phyloP scores from a whole-genome alignment of 23 tunicate species.

The Ciona savignyi region DNA sequence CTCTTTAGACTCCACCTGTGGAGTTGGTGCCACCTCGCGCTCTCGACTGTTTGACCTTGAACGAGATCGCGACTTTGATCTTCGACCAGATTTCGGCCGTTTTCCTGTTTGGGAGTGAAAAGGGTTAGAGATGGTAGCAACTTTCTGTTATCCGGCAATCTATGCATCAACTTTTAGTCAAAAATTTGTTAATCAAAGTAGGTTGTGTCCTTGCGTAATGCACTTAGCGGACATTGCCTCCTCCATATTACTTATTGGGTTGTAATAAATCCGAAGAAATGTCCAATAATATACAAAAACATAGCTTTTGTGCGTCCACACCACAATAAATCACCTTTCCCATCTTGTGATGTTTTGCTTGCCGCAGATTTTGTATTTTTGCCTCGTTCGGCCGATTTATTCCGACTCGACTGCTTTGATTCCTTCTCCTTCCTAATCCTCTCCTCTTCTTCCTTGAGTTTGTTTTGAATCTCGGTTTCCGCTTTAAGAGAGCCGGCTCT shows the following conservation, averaged over 20 bases:
- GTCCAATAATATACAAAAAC: no score
- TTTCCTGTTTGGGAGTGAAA: no score
- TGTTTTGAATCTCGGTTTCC: conserved; percentile 55
- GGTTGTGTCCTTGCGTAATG: no score
- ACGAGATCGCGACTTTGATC: conserved; percentile 69
- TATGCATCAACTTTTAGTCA: no score
- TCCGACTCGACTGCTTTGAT: conserved; percentile 44
- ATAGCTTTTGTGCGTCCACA: no score
- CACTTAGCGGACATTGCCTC: no score
- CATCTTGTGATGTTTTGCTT: conserved; percentile 66
- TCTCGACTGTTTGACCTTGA: conserved; percentile 52
- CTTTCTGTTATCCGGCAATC: background rate
- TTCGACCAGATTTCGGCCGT: conserved; percentile 47
- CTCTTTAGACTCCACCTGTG: background rate
- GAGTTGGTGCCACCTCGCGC: conserved; percentile 2
- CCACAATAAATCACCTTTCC: conserved; percentile 18
- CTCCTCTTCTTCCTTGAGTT: conserved; percentile 66
- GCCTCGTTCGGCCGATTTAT: conserved; percentile 33
- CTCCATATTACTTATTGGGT: no score
- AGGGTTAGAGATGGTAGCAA: no score
- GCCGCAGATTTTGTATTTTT: conserved; percentile 56
- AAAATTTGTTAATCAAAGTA: no score
- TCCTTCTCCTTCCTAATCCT: conserved; percentile 40
- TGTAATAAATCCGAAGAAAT: no score
- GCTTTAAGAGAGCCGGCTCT: conserved; percentile 68